These are phyloP conservation scores for Beroe forskalii DNA, from an alignment of 37 sponge, comb jelly and placozoan species.

Conservation along the genomic window DNA sequence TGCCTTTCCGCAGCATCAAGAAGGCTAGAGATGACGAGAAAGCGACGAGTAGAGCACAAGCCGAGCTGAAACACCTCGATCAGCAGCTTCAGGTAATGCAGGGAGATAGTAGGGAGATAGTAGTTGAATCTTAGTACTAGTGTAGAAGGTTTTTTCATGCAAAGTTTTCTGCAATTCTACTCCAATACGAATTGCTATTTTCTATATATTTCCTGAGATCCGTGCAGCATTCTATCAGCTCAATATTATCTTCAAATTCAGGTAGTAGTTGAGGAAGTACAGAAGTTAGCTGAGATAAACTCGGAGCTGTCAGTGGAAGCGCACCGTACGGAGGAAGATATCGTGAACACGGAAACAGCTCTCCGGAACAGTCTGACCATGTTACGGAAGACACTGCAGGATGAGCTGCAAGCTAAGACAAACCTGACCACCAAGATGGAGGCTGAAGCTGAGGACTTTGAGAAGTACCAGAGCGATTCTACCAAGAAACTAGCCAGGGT, in stretches of 20 bases:
- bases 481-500: slow-evolving; percentile 47
- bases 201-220: too few species aligned
- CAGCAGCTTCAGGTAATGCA: slow-evolving; percentile 45
- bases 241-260: background rate
- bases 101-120: too few species aligned
- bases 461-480: slow-evolving; percentile 42
- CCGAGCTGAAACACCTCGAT: slow-evolving; percentile 49
- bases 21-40: slow-evolving; percentile 65
- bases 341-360: slow-evolving; percentile 58
- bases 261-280: slow-evolving; percentile 61
- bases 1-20: slow-evolving; percentile 59
- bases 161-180: too few species aligned
- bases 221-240: too few species aligned
- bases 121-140: too few species aligned
- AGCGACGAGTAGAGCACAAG: slow-evolving; percentile 60
- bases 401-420: slow-evolving; percentile 54
- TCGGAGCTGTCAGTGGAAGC: slow-evolving; percentile 25
- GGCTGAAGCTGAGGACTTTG: slow-evolving; percentile 58
- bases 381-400: slow-evolving; percentile 50
- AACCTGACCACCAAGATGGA: slow-evolving; percentile 24
- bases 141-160: too few species aligned
- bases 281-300: slow-evolving; percentile 53
- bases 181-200: too few species aligned
- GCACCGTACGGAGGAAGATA: slow-evolving; percentile 60
- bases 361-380: slow-evolving; percentile 56